Conservation (phyloP, 2,113 vertebrate species). For the Scartelaos histophorus region DNA sequence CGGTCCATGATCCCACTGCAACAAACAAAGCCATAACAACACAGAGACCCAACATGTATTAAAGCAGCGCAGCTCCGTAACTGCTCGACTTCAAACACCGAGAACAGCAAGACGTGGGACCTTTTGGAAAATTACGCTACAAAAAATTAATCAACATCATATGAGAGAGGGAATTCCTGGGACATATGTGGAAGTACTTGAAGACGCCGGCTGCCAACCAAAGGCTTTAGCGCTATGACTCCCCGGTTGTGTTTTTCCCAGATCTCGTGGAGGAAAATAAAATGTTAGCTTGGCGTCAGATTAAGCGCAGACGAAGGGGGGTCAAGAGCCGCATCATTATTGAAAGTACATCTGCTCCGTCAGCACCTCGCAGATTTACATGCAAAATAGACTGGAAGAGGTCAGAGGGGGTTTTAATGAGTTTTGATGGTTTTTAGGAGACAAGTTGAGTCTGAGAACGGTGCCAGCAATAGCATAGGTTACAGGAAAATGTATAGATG, state of each 20-base stretch:
- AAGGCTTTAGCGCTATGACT: slow-evolving; percentile 72
- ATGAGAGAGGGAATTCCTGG: slow-evolving; percentile 44
- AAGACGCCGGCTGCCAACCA: slow-evolving; percentile 59
- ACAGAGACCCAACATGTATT: slow-evolving; percentile 12
- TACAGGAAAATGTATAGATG: too few relatives aligned
- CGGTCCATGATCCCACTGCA: slow-evolving; percentile 15
- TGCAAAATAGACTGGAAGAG: slow-evolving; percentile 40
- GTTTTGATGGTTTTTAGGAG: slow-evolving; percentile 32
- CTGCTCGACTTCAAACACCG: slow-evolving; percentile 1
- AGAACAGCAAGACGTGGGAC: slow-evolving; percentile 34
- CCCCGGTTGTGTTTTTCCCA: slow-evolving; percentile 53
- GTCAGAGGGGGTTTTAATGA: slow-evolving; percentile 59
- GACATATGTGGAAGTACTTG: slow-evolving; percentile 76
- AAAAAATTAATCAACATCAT: slow-evolving; percentile 65
- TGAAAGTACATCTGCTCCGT: slow-evolving; percentile 77
- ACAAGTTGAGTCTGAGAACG: not conserved
- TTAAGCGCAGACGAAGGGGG: slow-evolving; percentile 67
- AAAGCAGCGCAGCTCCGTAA: not conserved
- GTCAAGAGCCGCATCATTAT: slow-evolving; percentile 72
- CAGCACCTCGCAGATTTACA: slow-evolving; percentile 72
- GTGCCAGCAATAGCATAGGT: slow-evolving; percentile 1
- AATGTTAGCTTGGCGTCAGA: slow-evolving; percentile 75
- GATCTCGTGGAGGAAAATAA: slow-evolving; percentile 76
- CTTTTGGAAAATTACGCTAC: slow-evolving; percentile 44
- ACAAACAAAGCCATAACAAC: slow-evolving; percentile 30